A percentile compares a stretch with the other conserved stretches of the same genome.
Evolutionary conservation across 2,888 invertebrate genomes (phyloP).

Genomic region (Heliconius erato): DNA sequence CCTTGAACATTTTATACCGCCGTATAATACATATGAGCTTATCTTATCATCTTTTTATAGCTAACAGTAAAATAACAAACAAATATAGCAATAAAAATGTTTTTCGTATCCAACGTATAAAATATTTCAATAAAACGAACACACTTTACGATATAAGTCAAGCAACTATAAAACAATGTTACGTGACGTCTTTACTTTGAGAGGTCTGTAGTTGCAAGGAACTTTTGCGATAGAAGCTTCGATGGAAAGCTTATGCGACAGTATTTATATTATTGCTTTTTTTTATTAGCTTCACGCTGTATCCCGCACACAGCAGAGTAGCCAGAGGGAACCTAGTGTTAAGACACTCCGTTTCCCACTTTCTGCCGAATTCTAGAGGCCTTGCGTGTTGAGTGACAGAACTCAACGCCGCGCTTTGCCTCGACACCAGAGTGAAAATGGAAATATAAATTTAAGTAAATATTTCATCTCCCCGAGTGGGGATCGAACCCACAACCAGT

Average conservation of each 20-base stretch:
- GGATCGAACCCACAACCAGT: too few relatives aligned
- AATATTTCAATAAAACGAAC: conserved; percentile 50
- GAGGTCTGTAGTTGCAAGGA: neutral
- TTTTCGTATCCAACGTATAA: conserved; percentile 46
- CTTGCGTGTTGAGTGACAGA: too few relatives aligned
- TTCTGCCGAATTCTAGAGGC: too few relatives aligned
- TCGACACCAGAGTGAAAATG: too few relatives aligned
- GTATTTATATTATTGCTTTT: neutral
- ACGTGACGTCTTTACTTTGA: conserved; percentile 27
- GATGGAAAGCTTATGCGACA: neutral
- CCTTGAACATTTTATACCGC: conserved; percentile 23
- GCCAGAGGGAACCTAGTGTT: too few relatives aligned
- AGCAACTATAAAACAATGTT: conserved; percentile 41
- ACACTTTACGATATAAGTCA: conserved; percentile 49
- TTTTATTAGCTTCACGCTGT: too few relatives aligned
- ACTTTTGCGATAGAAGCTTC: conserved; percentile 6
- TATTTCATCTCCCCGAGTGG: too few relatives aligned
- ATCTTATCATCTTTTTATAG: conserved; percentile 42
- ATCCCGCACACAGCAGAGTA: too few relatives aligned
- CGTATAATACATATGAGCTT: conserved; percentile 29
- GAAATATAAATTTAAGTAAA: too few relatives aligned
- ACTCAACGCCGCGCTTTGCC: too few relatives aligned
- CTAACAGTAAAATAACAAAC: conserved; percentile 44
- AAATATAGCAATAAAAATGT: conserved; percentile 46
- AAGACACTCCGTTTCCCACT: too few relatives aligned